These are phyloP conservation scores for Chionoecetes opilio DNA, from an alignment of 1,140 invertebrate genomes.

Conservation along the genomic window DNA sequence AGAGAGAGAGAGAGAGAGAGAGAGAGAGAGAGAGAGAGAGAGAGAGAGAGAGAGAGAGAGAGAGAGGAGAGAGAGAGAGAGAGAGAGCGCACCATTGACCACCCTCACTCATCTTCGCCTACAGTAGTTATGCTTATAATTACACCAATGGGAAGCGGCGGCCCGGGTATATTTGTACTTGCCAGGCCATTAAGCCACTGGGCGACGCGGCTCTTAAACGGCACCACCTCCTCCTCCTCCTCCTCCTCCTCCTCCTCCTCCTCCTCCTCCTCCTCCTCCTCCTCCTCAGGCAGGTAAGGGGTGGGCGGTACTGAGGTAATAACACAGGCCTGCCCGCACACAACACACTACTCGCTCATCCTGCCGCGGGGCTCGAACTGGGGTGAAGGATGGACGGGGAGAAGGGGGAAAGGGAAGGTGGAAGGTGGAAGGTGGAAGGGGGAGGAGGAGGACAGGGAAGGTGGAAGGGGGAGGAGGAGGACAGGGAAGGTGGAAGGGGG, in stretches of 20 bases:
- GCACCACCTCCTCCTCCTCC: not conserved
- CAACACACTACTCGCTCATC: constrained; percentile 23
- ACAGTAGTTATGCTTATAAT: constrained; percentile 78
- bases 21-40: not conserved
- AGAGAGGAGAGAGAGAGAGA: not conserved
- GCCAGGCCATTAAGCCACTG: constrained; percentile 68
- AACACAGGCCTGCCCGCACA: constrained; percentile 33
- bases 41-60: not conserved
- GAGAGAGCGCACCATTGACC: not conserved
- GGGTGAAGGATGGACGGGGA: not conserved
- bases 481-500: not conserved
- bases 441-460: not conserved
- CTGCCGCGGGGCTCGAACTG: not conserved
- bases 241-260: constrained; percentile 36
- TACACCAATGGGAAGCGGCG: constrained; percentile 44
- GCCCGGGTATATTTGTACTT: constrained; percentile 74
- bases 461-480: too few relatives aligned
- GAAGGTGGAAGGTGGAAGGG: not conserved
- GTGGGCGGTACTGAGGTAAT: not conserved
- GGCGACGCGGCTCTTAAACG: constrained; percentile 56
- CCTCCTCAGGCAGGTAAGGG: too few relatives aligned
- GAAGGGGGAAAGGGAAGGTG: not conserved
- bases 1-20: not conserved
- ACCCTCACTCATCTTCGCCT: constrained; percentile 29
- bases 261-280: constrained; percentile 1